A percentile compares a stretch with the other conserved stretches of the same genome.
Conservation (phyloP, 2,113 vertebrate genomes). For the Eleginops maclovinus region DNA sequence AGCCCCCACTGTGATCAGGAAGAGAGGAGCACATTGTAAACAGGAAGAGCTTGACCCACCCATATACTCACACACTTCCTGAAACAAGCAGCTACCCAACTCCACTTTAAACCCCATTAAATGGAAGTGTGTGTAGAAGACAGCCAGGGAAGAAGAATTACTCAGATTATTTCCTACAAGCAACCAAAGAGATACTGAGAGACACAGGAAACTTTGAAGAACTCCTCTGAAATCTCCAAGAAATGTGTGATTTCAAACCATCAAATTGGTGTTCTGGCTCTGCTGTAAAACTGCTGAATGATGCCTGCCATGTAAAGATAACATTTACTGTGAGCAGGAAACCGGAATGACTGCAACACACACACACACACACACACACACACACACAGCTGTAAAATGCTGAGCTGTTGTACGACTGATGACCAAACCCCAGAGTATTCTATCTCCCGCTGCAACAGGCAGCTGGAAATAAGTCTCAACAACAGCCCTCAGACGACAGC, state of each 20-base stretch:
- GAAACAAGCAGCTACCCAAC: background rate
- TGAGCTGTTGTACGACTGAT: slow-evolving; percentile 37
- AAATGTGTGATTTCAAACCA: background rate
- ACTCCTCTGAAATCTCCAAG: background rate
- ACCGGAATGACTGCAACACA: slow-evolving; percentile 40
- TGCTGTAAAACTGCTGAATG: background rate
- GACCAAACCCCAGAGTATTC: slow-evolving; percentile 30
- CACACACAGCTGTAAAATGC: slow-evolving; percentile 38
- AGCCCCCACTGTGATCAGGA: slow-evolving; percentile 21
- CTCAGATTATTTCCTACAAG: background rate
- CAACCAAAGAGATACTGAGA: background rate
- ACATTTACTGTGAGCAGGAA: slow-evolving; percentile 41
- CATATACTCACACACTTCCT: slow-evolving; percentile 49
- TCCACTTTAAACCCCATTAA: background rate
- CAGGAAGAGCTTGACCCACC: slow-evolving; percentile 55
- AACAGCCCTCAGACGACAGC: slow-evolving; percentile 5
- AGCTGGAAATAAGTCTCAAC: slow-evolving; percentile 27
- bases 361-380: slow-evolving; percentile 27
- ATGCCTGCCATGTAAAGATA: slow-evolving; percentile 62
- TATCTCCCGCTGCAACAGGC: slow-evolving; percentile 62
- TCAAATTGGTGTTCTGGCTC: background rate
- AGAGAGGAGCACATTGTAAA: slow-evolving; percentile 50
- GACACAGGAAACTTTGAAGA: background rate
- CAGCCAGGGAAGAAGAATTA: background rate
- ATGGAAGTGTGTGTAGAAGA: background rate